These are phyloP conservation scores for Psettodes erumei DNA, from an alignment of 2,113 vertebrate genomes.

Conservation along the genomic window DNA sequence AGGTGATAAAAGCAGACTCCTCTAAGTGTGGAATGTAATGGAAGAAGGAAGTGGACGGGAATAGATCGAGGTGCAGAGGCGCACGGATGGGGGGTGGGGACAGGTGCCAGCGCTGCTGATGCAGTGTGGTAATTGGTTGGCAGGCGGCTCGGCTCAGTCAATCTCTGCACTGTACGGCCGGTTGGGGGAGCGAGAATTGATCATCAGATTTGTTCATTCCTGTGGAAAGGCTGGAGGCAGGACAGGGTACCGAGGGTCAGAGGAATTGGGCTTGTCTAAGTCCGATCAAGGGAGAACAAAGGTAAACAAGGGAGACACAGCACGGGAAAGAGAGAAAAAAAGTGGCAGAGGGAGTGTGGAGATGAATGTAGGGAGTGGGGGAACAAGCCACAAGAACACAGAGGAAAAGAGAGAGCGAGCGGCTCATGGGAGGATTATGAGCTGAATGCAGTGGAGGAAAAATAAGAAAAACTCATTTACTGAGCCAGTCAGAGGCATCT, in stretches of 20 bases:
- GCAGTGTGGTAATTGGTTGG: constrained; percentile 76
- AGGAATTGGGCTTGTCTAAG: constrained; percentile 67
- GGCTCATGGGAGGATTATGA: constrained; percentile 75
- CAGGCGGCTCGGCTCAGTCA: constrained; percentile 55
- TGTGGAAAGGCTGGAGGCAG: constrained; percentile 69
- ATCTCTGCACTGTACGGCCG: no score
- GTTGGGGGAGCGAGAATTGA: constrained; percentile 63
- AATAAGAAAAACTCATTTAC: constrained; percentile 71
- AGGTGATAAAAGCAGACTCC: constrained; percentile 65
- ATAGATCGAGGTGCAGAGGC: constrained; percentile 40
- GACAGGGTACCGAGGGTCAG: constrained; percentile 55
- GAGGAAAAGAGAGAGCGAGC: constrained; percentile 49
- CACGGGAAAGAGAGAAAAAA: constrained; percentile 31
- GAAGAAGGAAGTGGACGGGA: constrained; percentile 42
- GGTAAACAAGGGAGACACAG: constrained; percentile 69
- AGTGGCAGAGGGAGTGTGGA: constrained; percentile 21
- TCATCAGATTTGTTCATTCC: constrained; percentile 80
- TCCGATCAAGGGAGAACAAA: constrained; percentile 72
- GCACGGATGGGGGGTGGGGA: constrained; percentile 37
- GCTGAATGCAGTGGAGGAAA: constrained; percentile 49
- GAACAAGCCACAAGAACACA: constrained; percentile 51
- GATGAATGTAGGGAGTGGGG: constrained; percentile 31
- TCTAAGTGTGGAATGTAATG: constrained; percentile 38
- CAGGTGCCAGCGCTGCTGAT: constrained; percentile 49
- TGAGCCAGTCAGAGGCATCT: constrained; percentile 61